Percentiles rank a stretch among this genome's conserved stretches.
phyloP scores from a whole-genome alignment of 1,140 invertebrate genomes.

The Amyelois transitella region DNA sequence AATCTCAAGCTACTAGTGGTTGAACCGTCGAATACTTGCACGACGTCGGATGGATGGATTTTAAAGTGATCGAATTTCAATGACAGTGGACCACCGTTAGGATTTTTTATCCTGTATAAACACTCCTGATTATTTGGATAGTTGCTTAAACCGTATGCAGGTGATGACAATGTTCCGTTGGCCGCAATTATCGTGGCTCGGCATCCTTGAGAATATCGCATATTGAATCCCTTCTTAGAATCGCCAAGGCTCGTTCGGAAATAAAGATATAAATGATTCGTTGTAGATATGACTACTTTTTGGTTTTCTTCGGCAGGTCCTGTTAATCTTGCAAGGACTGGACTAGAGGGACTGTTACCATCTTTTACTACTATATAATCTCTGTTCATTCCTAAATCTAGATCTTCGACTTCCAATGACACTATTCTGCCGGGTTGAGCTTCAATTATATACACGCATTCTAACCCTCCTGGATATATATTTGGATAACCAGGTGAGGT shows the following conservation, averaged over 20 bases:
- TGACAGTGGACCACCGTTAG: conserved; percentile 87
- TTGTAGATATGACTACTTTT: conserved; percentile 92
- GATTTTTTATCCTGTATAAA: conserved; percentile 89
- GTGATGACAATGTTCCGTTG: conserved; percentile 91
- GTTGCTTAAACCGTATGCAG: conserved; percentile 86
- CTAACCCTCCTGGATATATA: conserved; percentile 93
- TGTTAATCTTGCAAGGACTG: conserved; percentile 87
- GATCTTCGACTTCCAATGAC: conserved; percentile 91
- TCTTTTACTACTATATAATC: conserved; percentile 94
- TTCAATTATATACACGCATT: conserved; percentile 94
- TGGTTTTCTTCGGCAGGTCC: conserved; percentile 86
- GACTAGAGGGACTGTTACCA: conserved; percentile 89
- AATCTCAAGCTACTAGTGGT: conserved; percentile 89
- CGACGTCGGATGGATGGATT: conserved; percentile 89
- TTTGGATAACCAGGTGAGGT: conserved; percentile 94
- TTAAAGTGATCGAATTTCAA: conserved; percentile 91
- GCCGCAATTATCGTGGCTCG: conserved; percentile 85
- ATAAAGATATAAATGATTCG: conserved; percentile 92
- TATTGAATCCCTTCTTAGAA: conserved; percentile 91
- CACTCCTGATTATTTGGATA: conserved; percentile 96
- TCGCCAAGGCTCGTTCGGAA: conserved; percentile 93
- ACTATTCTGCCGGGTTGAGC: conserved; percentile 91
- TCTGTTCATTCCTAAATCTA: conserved; percentile 89
- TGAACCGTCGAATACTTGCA: conserved; percentile 93
- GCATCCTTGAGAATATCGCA: conserved; percentile 92